These are phyloP conservation scores for Cepaea nemoralis DNA, from an alignment of 1,140 invertebrate species.

Conservation along the genomic window DNA sequence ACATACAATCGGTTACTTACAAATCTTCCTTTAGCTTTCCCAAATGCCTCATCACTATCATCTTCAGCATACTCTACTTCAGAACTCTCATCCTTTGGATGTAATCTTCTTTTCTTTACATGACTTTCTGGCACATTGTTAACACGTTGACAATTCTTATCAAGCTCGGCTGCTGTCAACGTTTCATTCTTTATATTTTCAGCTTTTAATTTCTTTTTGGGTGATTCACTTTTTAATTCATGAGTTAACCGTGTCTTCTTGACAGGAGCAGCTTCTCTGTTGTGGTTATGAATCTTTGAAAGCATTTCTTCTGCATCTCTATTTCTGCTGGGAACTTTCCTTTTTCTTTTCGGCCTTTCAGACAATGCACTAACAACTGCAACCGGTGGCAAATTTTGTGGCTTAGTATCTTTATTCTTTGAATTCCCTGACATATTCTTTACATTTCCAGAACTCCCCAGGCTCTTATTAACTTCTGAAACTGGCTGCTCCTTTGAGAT, in stretches of 20 bases:
- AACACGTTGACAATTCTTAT: neutral
- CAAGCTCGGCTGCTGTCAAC: neutral
- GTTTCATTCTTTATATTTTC: neutral
- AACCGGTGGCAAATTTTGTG: neutral
- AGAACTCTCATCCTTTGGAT: neutral
- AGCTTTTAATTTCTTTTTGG: neutral
- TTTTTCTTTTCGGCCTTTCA: constrained; percentile 36
- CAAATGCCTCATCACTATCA: neutral
- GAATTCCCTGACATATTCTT: neutral
- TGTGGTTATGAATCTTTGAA: constrained; percentile 17
- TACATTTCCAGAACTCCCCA: neutral
- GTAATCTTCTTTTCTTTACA: too few species aligned
- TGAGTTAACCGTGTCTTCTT: neutral
- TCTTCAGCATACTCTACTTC: constrained; percentile 4
- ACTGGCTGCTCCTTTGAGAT: neutral
- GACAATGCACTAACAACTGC: constrained; percentile 20
- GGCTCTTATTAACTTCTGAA: neutral
- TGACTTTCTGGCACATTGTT: too few species aligned
- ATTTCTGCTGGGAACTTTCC: constrained; percentile 32
- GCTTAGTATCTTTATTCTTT: constrained; percentile 9
- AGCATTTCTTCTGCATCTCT: constrained; percentile 32
- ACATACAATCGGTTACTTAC: constrained; percentile 26
- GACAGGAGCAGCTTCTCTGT: neutral
- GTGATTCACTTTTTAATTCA: neutral
- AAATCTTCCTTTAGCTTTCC: constrained; percentile 20